Base-by-base conservation (phyloP, 1,140 invertebrate genomes). In the Steinernema khuongi region DNA sequence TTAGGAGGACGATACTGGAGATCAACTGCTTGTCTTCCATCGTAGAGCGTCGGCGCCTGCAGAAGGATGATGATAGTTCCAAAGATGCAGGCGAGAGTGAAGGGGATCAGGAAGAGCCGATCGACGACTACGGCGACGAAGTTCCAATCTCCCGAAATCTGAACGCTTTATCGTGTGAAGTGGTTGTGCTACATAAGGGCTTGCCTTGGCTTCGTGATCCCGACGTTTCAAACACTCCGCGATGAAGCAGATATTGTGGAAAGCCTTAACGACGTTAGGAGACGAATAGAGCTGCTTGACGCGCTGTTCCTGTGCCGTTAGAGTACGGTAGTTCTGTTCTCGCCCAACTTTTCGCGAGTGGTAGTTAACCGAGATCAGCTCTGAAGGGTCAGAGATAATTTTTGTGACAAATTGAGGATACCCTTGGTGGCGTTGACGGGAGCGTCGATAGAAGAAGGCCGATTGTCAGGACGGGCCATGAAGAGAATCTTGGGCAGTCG, bases 111-210 rank as follows among this genome's bases (percentile, higher is more conserved):
- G 88, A 97, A 97, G 80, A 98, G 90, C 81, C 96, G 90, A 88
- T 97, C 96, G 85, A 98, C 88, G 1, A 98, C 94, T 94, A 97
- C 97, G 68, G 95, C 95, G 68, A 97, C 94, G 87, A 96, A 97
- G 85, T 96, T 96, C 96, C 96, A 98, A 88, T 97, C 96, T 43
- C 86, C 75, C 41, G 80, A 79, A 71, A 85, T 80, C 85, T 87
- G 76, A 1, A 70, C 31, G 22, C n/a, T 60, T n/a, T n/a, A n/a
- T n/a, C n/a, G n/a, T 2, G 50, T 4, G 50, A 60, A 17, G 4
- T 18, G 22, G 31, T 26, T 70, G 1, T 18, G n/a, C 17, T 1
- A 17, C n/a, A 4, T 11, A 68, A 11, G 11, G 31, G 11, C 29
- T 1, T 31, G n/a, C 31, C 18, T 68, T 33, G 67, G 67, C 29